Evolutionary conservation across 1,140 invertebrate species (phyloP).

Genomic region (Ceratoteleas bidentatus): DNA sequence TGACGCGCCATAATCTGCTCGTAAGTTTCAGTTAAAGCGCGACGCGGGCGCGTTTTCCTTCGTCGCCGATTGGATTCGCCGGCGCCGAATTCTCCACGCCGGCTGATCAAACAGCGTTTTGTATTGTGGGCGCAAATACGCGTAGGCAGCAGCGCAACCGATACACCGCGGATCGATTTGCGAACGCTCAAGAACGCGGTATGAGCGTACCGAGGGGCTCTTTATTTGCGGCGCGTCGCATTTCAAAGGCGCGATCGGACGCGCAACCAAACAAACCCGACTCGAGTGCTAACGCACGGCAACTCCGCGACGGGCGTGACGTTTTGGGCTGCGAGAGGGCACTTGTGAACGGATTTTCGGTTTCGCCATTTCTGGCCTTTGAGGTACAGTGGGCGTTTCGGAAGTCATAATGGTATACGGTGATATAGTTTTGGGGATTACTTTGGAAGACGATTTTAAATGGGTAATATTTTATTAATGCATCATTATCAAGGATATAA

Average conservation of each 20-base stretch:
- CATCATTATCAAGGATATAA: too few species aligned
- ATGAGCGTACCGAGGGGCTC: conserved; percentile 14
- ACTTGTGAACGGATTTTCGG: too few species aligned
- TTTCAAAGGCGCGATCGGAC: conserved; percentile 36
- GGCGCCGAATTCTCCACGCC: not conserved
- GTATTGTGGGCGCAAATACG: conserved; percentile 29
- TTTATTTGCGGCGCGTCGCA: conserved; percentile 31
- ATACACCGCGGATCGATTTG: conserved; percentile 41
- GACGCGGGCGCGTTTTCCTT: not conserved
- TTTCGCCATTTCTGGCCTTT: too few species aligned
- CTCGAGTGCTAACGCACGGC: conserved; percentile 35
- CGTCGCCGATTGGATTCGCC: not conserved
- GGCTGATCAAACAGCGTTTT: conserved; percentile 38
- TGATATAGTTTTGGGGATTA: too few species aligned
- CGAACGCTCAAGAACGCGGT: conserved; percentile 35
- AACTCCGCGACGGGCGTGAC: conserved; percentile 48
- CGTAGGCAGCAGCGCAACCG: conserved; percentile 15
- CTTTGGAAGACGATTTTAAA: too few species aligned
- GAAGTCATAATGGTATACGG: too few species aligned
- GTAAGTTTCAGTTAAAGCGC: conserved; percentile 52
- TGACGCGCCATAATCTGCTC: conserved; percentile 47
- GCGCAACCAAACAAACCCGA: conserved; percentile 38
- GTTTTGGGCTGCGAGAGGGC: conserved; percentile 18
- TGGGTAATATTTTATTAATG: too few species aligned
- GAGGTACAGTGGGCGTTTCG: too few species aligned